phyloP scores from a whole-genome alignment of 2,797 vertebrate genomes.

The Triplophysa yarkandensis region DNA sequence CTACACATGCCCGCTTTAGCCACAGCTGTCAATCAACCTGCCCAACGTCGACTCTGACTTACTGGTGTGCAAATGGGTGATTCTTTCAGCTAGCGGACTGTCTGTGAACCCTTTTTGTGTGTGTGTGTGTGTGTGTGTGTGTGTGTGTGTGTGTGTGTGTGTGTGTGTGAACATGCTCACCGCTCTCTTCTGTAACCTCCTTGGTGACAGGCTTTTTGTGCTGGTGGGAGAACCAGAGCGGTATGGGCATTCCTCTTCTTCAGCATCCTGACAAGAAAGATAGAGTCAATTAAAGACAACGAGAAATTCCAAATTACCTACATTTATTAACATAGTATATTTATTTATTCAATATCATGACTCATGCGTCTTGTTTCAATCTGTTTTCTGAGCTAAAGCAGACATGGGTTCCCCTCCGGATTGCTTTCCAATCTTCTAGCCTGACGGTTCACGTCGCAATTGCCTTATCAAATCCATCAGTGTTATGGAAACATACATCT shows the following conservation, averaged over 20 bases:
- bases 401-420: slow-evolving; percentile 54
- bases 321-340: not conserved
- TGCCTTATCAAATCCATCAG: slow-evolving; percentile 85
- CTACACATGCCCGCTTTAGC: slow-evolving; percentile 37
- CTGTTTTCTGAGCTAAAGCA: slow-evolving; percentile 54
- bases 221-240: slow-evolving; percentile 80
- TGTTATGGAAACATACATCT: slow-evolving; percentile 89
- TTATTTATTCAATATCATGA: not conserved
- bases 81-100: slow-evolving; percentile 41
- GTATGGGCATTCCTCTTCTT: slow-evolving; percentile 79
- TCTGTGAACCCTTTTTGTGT: slow-evolving; percentile 58
- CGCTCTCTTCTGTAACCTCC: slow-evolving; percentile 79
- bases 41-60: slow-evolving; percentile 35
- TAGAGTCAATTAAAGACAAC: slow-evolving; percentile 10
- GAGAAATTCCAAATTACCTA: not conserved
- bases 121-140: slow-evolving; percentile 56
- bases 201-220: slow-evolving; percentile 82
- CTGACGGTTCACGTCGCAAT: slow-evolving; percentile 72
- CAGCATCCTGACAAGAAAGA: slow-evolving; percentile 76
- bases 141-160: slow-evolving; percentile 58
- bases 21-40: slow-evolving; percentile 53
- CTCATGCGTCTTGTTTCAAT: slow-evolving; percentile 32
- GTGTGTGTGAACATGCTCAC: slow-evolving; percentile 62
- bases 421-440: slow-evolving; percentile 41
- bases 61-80: slow-evolving; percentile 52